Base-by-base conservation (phyloP, 2,113 vertebrate genomes). In the Cottus gobio region DNA sequence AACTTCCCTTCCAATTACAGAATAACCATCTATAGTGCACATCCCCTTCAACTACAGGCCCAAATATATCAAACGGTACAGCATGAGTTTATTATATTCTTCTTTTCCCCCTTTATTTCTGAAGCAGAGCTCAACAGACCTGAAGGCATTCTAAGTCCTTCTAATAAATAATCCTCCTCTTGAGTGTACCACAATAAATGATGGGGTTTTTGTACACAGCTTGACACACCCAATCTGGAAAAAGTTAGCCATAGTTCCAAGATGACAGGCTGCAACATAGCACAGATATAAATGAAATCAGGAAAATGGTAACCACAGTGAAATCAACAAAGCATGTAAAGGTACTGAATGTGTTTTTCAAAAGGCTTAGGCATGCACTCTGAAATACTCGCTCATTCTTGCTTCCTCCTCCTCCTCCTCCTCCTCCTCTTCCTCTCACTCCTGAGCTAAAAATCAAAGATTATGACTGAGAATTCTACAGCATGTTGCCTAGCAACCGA, bases 401-500 rank as follows among this genome's bases (percentile, higher is more conserved):
- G 60, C 67, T 67, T 78, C 67, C 71, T 79, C 71, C 74, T 88
- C 62, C 76, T 39, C 39, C 34, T 34, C 34, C n/a, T n/a, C n/a
- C n/a, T 89, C 77, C 68, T 61, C 80, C 74, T 54, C 20, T 46
- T 89, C 68, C 39, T 87, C 77, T 92, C 85, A 44, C 26, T 30
- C 83, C 70, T 65, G 80, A 88, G 83, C 85, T 86, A 82, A 91
- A 91, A 91, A 91, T 91, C 88, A 92, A 89, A 92, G 90, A 93
- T 88, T 89, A 87, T 86, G 76, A 88, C 89, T 85, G 91, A 87
- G 56, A 90, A 92, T 84, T 83, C 62, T 80, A 87, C 83, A 88
- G 80, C 86, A 92, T 54, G 94, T 95, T 95, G 93, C 93, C 91
- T 94, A 89, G 94, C 92, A 93, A 94, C 94, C 71, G 52, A 83